A percentile compares a stretch with the other conserved stretches of the same genome.
These are phyloP conservation scores for Alethe diademata DNA, from an alignment of 2,113 vertebrate species.

Conservation along the genomic window DNA sequence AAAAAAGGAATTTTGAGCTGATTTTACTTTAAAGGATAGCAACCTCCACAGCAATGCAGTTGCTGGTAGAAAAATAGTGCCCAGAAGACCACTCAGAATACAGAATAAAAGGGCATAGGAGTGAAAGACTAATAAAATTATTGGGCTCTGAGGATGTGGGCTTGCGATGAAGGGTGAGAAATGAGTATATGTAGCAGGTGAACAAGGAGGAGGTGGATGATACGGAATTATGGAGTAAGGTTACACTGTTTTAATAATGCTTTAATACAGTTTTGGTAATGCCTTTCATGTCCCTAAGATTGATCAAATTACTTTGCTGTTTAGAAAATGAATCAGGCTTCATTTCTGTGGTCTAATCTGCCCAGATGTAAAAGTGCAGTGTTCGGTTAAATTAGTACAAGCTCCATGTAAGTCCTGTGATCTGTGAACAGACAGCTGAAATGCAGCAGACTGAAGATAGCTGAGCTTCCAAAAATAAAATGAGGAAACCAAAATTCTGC, in stretches of 20 bases:
- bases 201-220: neutral
- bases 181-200: neutral
- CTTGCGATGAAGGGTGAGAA: neutral
- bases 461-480: neutral
- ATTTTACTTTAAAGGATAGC: neutral
- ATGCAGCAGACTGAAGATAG: neutral
- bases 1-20: neutral
- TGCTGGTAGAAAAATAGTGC: neutral
- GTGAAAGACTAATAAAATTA: neutral
- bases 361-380: neutral
- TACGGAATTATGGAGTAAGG: rapidly evolving
- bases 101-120: neutral
- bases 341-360: neutral
- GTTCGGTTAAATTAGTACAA: neutral
- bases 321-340: neutral
- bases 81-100: neutral
- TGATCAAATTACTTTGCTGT: neutral
- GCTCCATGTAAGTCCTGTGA: neutral
- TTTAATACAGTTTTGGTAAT: neutral
- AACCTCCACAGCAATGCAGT: neutral
- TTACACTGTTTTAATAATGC: neutral
- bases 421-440: neutral
- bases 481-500: neutral
- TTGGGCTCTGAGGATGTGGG: neutral
- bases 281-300: neutral